A percentile compares a stretch with the other conserved stretches of the same genome.
These are phyloP conservation scores for Heliothis peltigera DNA, from an alignment of 2,888 invertebrate genomes.

Conservation along the genomic window DNA sequence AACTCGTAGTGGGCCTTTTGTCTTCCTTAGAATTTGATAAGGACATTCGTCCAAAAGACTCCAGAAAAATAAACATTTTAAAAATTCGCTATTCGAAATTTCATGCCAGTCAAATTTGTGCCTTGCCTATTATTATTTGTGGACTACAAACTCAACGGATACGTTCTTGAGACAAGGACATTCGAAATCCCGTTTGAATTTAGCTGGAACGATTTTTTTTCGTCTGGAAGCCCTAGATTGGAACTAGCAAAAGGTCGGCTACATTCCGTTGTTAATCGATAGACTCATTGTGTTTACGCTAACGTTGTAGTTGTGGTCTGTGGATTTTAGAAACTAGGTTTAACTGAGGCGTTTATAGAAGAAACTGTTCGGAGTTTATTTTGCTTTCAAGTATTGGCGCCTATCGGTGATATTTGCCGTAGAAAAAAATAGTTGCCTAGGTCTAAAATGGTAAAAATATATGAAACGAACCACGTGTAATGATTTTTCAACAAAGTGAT, in stretches of 20 bases:
- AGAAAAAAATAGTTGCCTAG: neutral
- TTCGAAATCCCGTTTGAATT: conserved; percentile 24
- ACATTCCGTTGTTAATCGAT: conserved; percentile 51
- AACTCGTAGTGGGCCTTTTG: too few species aligned
- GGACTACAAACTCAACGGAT: too few species aligned
- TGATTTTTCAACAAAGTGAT: conserved; percentile 4
- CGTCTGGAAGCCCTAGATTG: conserved; percentile 51
- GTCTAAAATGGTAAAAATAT: conserved; percentile 3
- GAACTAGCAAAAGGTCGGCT: conserved; percentile 42
- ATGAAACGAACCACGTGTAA: neutral
- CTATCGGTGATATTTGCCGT: neutral
- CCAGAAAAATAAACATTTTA: too few species aligned
- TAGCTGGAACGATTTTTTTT: conserved; percentile 21
- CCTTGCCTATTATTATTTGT: too few species aligned
- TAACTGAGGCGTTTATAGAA: conserved; percentile 3
- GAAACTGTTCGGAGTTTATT: neutral
- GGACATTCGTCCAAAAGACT: too few species aligned
- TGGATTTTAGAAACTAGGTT: conserved; percentile 26
- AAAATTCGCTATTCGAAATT: too few species aligned
- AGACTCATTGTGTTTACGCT: conserved; percentile 43
- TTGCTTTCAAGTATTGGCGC: neutral
- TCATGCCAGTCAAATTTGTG: too few species aligned
- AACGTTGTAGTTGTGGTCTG: conserved; percentile 17
- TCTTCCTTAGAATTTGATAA: too few species aligned
- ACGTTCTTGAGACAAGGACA: conserved; percentile 13